Conservation (phyloP, 2,797 vertebrate genomes). For the Brachyrhaphis roseni region DNA sequence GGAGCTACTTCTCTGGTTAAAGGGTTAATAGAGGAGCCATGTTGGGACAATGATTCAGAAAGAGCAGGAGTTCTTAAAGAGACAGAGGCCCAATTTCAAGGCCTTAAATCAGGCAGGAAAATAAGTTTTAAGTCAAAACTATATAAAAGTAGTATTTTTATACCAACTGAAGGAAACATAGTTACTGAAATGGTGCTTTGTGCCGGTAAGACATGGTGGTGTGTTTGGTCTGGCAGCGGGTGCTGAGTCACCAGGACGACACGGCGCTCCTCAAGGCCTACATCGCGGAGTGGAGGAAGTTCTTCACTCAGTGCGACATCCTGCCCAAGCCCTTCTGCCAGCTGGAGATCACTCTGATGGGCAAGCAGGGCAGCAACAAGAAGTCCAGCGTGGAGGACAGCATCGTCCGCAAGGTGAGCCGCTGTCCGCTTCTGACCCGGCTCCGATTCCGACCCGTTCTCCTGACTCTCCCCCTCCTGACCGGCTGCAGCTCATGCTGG, state of each 20-base stretch:
- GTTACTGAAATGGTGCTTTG: too few relatives aligned
- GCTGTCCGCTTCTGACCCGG: not conserved
- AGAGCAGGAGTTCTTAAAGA: too few relatives aligned
- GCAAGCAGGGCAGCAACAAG: constrained; percentile 94
- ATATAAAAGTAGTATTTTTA: too few relatives aligned
- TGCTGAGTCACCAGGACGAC: constrained; percentile 97
- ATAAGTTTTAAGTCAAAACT: too few relatives aligned
- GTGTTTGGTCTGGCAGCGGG: constrained; percentile 79
- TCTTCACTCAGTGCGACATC: constrained; percentile 98
- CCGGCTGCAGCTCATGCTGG: constrained; percentile 90
- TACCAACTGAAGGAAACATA: too few relatives aligned
- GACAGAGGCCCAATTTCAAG: too few relatives aligned
- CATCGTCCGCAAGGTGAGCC: constrained; percentile 93
- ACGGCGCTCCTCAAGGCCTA: constrained; percentile 96
- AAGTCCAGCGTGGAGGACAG: constrained; percentile 98
- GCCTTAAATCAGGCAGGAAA: too few relatives aligned
- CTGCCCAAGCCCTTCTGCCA: constrained; percentile 98
- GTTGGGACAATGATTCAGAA: too few relatives aligned
- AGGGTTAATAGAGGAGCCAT: too few relatives aligned
- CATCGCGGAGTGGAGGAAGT: constrained; percentile 98
- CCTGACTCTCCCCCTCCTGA: not conserved
- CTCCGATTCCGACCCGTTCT: not conserved
- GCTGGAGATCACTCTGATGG: constrained; percentile 92
- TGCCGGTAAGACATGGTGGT: not conserved
- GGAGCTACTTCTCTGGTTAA: too few relatives aligned